Evolutionary conservation across 2,888 invertebrate genomes (phyloP), one percentile per base, ranked within the genome.

Genomic region (Phyllotreta striolata): DNA sequence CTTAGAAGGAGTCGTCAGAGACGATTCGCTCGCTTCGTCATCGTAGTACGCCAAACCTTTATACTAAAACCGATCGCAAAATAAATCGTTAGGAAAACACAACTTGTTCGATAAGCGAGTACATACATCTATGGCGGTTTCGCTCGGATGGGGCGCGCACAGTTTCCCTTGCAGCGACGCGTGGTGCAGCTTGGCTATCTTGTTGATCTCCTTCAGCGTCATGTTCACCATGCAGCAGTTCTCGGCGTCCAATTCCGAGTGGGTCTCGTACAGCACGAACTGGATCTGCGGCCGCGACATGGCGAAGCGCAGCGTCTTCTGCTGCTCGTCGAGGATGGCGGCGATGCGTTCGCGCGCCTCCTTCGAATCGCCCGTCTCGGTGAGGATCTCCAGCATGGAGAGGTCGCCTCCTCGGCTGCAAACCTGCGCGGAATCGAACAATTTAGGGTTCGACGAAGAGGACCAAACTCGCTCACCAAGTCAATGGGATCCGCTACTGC

Each of bases 241-340:
- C 79, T 93, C 93, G 0, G 88, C 87, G 39, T 87, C 87, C 44
- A 92, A 81, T 55, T 90, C 86, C 0, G 92, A 92, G 81, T 93
- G 92, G 0, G 92, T 92, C 78, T 92, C 92, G 74, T 93, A 93
- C 38, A 93, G 80, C 9, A 93, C 86, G 66, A 93, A 84, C 76
- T 93, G 93, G 24, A 93, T 88, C 88, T 89, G 72, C 0, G 93
- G 93, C 57, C 90, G 87, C 0, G 92, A 91, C 85, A 93, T 86
- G 0, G 91, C 87, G 71, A 89, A 85, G 70, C 87, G 86, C 8
- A 93, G 82, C 0, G 92, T 92, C 72, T 87, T 86, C 75, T 89
- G 85, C 77, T 93, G 93, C 75, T 92, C 91, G 70, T 89, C 88
- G 13, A 92, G 80, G 51, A 92, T 88, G n/a, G 84, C 82, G 35